A percentile compares a stretch with the other conserved stretches of the same genome.
These are phyloP conservation scores for Pseudomugil tenellus DNA, from an alignment of 2,797 vertebrate genomes.

Conservation along the genomic window DNA sequence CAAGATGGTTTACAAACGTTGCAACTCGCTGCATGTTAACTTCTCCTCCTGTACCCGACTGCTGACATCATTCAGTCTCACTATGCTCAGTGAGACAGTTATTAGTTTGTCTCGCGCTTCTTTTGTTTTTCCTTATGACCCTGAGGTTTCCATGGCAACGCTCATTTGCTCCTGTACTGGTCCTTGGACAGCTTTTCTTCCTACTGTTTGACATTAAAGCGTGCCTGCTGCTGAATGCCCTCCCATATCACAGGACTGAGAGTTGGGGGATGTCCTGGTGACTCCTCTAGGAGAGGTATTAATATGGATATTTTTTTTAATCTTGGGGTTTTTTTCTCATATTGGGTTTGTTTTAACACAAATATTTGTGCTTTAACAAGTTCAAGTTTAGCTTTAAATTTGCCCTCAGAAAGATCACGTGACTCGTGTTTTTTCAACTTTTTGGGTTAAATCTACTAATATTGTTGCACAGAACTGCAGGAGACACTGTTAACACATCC, in stretches of 20 bases:
- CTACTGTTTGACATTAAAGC: slow-evolving; percentile 55
- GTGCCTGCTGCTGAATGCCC: slow-evolving; percentile 45
- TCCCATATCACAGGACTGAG: slow-evolving; percentile 52
- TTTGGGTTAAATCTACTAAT: neutral
- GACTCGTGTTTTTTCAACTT: neutral
- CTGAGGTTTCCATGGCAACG: slow-evolving; percentile 59
- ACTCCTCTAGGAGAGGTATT: too few relatives aligned
- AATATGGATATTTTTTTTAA: too few relatives aligned
- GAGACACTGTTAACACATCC: neutral
- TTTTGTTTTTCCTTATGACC: slow-evolving; percentile 55
- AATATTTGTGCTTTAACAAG: neutral
- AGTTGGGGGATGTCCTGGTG: slow-evolving; percentile 34
- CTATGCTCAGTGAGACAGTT: slow-evolving; percentile 20
- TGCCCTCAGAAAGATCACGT: neutral
- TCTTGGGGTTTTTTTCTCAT: slow-evolving; percentile 43
- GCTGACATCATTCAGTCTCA: slow-evolving; percentile 10
- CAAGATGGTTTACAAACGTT: slow-evolving; percentile 13
- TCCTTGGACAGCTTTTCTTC: slow-evolving; percentile 49
- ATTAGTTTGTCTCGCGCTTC: slow-evolving; percentile 32
- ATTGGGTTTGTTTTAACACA: neutral
- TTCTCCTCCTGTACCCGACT: slow-evolving; percentile 26
- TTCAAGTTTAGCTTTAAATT: neutral
- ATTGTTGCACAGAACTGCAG: neutral
- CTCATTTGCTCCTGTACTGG: slow-evolving; percentile 35
- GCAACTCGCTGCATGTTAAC: slow-evolving; percentile 1